Base-by-base conservation (phyloP, 2,888 invertebrate species). In the Unio delphinus region DNA sequence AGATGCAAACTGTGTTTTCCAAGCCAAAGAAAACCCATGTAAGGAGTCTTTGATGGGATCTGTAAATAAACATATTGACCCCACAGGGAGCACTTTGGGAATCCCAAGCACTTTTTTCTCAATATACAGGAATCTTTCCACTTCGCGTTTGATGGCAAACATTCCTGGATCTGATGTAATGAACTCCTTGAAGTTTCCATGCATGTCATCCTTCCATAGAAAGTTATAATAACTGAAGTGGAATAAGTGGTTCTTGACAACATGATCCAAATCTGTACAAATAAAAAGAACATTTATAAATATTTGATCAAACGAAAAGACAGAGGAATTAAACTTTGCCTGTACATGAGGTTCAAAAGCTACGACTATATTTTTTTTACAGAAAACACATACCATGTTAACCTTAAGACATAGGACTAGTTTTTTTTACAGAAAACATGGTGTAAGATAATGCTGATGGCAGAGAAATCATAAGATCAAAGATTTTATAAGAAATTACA, bases 1-100 rank as follows among this genome's bases (percentile, higher is more conserved):
- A 17, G 88, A 87, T 1, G 89, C 89, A 82, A 87, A 90, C 73
- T 87, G 85, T 63, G 86, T 88, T 74, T 90, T 90, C 89, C 90
- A 90, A 6, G 88, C 86, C 83, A 89, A 84, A 64, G 89, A 83
- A 80, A 90, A 89, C 6, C 89, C 89, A 75, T 88, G 88, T 8
- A 90, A 82, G 18, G 89, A 88, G 78, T 89, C 86, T 67, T 86
- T 86, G 71, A 89, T 85, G 1, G 88, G 88, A 61, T 86, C 84
- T 0, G 89, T 87, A 65, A 86, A 80, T 26, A 90, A 80, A 70
- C 82, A 87, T 55, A 90, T 81, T 5, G 88, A 84, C n/a, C 90
- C 90, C 34, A 87, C 85, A 11, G 87, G 85, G 18, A 89, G 73
- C 17, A 79, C 74, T 23, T 76, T 73, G 15, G 87, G 87, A 34